Base-by-base conservation (phyloP, 2,888 invertebrate species). In the Leptothorax acervorum region DNA sequence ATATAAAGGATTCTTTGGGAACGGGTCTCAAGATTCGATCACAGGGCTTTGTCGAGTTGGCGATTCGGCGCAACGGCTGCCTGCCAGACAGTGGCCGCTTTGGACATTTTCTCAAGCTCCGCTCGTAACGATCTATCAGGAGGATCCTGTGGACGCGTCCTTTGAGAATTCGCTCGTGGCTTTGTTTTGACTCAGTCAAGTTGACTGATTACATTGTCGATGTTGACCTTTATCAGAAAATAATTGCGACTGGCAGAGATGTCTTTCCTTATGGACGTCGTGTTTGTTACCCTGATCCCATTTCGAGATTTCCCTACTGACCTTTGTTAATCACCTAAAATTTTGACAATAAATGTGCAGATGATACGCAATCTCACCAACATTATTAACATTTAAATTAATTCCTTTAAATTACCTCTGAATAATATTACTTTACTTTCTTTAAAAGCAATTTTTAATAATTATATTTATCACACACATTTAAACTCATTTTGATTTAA, bases 21-120 rank as follows among this genome's bases (percentile, higher is more conserved):
- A 94, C 94, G 92, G 84, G 91, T 89, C 86, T 92, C 89, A 94
- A 94, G 94, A 94, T 94, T 94, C 94, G 94, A 94, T 94, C 94
- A 94, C 94, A 94, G 88, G 93, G 92, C 91, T 91, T 91, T 91
- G 84, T 85, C 74, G 65, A 88, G 86, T 85, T 83, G 81, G 86
- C 89, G 86, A 89, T 87, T 91, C 85, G 86, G 51, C 78, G 60
- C 57, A 66, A 82, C 84, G 88, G 87, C 88, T 89, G 88, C 87
- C 23, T 89, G 88, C 87, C 88, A 91, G 89, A 91, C 90, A 89
- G 89, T 85, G 86, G 84, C 85, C 65, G 68, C 35, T 74, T 83
- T 48, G 76, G 66, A 82, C 76, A 86, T 87, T 90, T 88, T 89
- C 89, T 90, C 86, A 89, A 90, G 84, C 79, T 45, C 55, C 55